Base-by-base conservation (phyloP, 2,113 vertebrate genomes). In the Nesoenas mayeri region DNA sequence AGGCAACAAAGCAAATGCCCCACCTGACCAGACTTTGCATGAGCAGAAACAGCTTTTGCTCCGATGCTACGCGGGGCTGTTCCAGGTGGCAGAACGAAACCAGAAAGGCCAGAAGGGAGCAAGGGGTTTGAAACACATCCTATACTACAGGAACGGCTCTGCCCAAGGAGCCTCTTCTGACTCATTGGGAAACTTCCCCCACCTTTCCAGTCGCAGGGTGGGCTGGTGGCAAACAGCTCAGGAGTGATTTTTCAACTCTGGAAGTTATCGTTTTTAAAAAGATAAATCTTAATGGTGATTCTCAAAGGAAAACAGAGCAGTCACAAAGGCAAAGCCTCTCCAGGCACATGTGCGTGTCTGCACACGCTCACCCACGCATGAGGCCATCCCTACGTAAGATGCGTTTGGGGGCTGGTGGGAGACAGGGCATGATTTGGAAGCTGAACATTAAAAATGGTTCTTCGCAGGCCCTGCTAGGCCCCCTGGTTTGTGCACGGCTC, bases 361-460 rank as follows among this genome's bases (percentile, higher is more conserved):
- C 89, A 88, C 83, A 80, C 40, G 81, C 62, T 81, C 77, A n/a
- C 64, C 48, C 14, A 67, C 88, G 74, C 72, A 24, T 72, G 73
- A 38, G 60, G 79, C 67, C 91, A 75, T 91, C 91, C 89, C 50
- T 50, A 79, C 73, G n/a, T 5, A 2, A 1, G 34, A 44, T 40
- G 56, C 12, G 38, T 72, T 54, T 79, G 79, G 95, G 79, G 88
- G 72, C 91, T 11, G 10, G 95, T 91, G 91, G 93, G 79, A 90
- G 91, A 77, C 91, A 89, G 85, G 77, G 84, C 88, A 54, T 70
- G 53, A 93, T 94, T 84, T 92, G 91, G 89, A 97, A 97, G 86
- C 92, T 56, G 91, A 91, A 60, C 44, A 85, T 85, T 95, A 96
- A 95, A 96, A 96, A 95, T 91, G 82, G 77, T 67, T 93, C 69